Base-by-base conservation (phyloP, 2,888 invertebrate genomes). In the Chloromyia formosa region DNA sequence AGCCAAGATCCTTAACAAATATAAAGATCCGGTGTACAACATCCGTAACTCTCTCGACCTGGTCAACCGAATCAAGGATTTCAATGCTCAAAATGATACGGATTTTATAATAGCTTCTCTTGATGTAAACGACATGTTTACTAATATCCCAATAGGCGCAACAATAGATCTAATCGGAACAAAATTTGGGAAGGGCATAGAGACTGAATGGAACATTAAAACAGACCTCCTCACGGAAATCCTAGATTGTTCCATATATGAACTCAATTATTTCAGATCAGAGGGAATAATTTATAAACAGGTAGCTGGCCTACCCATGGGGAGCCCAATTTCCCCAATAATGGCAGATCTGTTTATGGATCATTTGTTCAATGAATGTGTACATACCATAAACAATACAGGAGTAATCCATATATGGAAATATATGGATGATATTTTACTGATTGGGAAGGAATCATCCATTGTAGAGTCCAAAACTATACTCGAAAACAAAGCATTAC, bases 331-430 rank as follows among this genome's bases (percentile, higher is more conserved):
- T 12, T 14, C 56, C 1, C 56, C 56, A 16, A 56, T 56, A 3
- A 56, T 56, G 56, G 56, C 56, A 56, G 56, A 56, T 18, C 56
- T 56, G 1, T 56, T 16, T 20, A 56, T 54, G 54, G 54, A 54
- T 16, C 54, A 54, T 16, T n/a, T 54, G 4, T 54, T 54, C 10
- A 18, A 5, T 20, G 10, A 10, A 56, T 18, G 56, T 2, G 10
- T 18, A n/a, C 9, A 10, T 20, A 2, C 1, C 10, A 56, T 20
- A 1, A 18, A 16, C 10, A 18, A n/a, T 35, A 35, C 2, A 35
- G 27, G 27, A 35, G 27, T 35, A 35, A 35, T n/a, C n/a, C n/a
- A 35, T 4, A 56, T 56, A 10, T 56, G 20, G 16, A 56, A 56
- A 18, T 56, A 56, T 18, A 18, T 56, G 16, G 22, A 56, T 56